These are phyloP conservation scores for Holothuria leucospilota DNA, from an alignment of 53 echinoderm and acorn worm genomes.

Conservation along the genomic window DNA sequence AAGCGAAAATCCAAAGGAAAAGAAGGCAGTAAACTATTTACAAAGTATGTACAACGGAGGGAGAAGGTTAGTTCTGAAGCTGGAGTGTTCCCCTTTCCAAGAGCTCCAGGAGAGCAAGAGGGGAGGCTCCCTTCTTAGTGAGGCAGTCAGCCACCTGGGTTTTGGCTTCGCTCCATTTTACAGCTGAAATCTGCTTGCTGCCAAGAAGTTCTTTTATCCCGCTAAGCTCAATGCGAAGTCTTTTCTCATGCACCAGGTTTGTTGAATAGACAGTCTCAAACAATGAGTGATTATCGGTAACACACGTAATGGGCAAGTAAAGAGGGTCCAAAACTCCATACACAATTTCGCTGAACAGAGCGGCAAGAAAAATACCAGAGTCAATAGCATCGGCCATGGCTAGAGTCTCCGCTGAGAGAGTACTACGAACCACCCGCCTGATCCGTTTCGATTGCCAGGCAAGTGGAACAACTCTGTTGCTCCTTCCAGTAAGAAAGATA, in stretches of 20 bases:
- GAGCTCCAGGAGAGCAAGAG: conserved; percentile 20
- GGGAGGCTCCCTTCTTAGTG: conserved; percentile 10
- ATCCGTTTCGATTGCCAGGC: conserved; percentile 40
- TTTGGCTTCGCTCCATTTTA: conserved; percentile 1
- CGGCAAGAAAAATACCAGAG: conserved; percentile 14
- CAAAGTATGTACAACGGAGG: too few species aligned
- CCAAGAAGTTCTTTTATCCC: background rate
- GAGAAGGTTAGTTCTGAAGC: background rate
- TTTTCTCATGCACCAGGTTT: conserved; percentile 4
- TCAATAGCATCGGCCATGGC: conserved; percentile 29
- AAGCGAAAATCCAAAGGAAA: background rate
- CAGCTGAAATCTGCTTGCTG: conserved; percentile 1
- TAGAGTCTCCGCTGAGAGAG: conserved; percentile 24
- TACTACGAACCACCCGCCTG: conserved; percentile 12
- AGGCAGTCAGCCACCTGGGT: conserved; percentile 30
- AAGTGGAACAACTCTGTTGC: background rate
- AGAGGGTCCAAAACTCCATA: background rate
- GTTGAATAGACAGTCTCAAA: conserved; percentile 3
- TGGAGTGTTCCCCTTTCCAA: background rate
- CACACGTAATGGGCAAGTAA: background rate
- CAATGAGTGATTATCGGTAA: conserved; percentile 9
- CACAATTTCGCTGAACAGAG: background rate
- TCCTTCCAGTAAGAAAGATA: conserved; percentile 8
- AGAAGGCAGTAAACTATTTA: too few species aligned
- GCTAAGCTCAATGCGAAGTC: too few species aligned